Conservation (phyloP, 2,888 invertebrate genomes). For the Idaea straminata region DNA sequence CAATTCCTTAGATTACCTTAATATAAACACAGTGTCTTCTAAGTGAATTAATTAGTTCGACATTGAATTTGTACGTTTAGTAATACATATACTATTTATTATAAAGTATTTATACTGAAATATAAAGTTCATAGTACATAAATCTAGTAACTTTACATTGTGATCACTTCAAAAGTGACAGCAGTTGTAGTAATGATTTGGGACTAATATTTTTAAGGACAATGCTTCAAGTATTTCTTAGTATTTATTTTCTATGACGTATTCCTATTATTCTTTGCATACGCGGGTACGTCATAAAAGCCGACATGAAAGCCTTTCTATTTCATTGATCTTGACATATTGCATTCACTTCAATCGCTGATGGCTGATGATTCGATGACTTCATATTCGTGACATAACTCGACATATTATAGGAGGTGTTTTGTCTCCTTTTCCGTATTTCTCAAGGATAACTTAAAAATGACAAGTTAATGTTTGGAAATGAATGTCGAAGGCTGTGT, state of each 20-base stretch:
- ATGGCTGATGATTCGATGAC: slow-evolving; percentile 13
- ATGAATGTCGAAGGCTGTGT: slow-evolving; percentile 64
- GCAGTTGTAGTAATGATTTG: too few species aligned
- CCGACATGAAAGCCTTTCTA: slow-evolving; percentile 49
- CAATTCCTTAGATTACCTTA: too few species aligned
- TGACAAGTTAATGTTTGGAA: slow-evolving; percentile 64
- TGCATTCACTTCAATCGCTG: slow-evolving; percentile 42
- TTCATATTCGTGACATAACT: background rate
- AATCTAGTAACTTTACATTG: background rate
- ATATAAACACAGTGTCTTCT: slow-evolving; percentile 1
- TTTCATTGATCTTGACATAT: slow-evolving; percentile 69
- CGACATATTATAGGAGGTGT: slow-evolving; percentile 15
- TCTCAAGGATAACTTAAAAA: slow-evolving; percentile 63
- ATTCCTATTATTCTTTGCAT: background rate
- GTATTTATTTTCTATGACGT: background rate
- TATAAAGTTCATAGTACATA: background rate
- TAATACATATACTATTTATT: background rate
- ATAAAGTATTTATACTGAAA: background rate
- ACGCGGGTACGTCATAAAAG: background rate
- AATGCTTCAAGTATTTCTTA: background rate
- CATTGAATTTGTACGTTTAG: slow-evolving; percentile 43
- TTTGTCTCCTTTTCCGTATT: slow-evolving; percentile 43
- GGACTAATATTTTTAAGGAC: too few species aligned
- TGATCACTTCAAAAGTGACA: too few species aligned
- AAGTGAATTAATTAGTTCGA: slow-evolving; percentile 18